A percentile compares a stretch with the other conserved stretches of the same genome.
Evolutionary conservation across 1,140 invertebrate species (phyloP).

Genomic region (Copidosoma floridanum): DNA sequence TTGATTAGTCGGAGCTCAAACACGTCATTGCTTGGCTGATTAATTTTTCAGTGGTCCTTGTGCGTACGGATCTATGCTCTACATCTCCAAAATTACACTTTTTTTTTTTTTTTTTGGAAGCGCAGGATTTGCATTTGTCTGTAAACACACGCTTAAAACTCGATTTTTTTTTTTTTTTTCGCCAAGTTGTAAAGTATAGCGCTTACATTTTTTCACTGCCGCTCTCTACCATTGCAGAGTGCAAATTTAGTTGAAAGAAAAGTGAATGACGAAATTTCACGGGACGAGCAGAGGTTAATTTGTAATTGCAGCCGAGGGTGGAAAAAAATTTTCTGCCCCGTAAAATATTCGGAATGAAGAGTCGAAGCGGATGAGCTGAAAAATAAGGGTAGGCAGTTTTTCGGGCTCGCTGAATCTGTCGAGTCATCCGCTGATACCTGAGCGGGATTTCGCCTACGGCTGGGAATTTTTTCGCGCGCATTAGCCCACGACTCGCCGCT

Average conservation of each 20-base stretch:
- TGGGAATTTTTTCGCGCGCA: constrained; percentile 16
- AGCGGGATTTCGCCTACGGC: constrained; percentile 19
- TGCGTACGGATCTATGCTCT: background rate
- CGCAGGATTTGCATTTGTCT: too few species aligned
- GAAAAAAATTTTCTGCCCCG: constrained; percentile 7
- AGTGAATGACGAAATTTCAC: too few species aligned
- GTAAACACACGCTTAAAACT: too few species aligned
- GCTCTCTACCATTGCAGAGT: too few species aligned
- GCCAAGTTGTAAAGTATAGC: too few species aligned
- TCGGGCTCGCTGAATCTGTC: constrained; percentile 22
- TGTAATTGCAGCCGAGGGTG: too few species aligned
- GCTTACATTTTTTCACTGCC: too few species aligned
- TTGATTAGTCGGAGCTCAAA: constrained; percentile 46
- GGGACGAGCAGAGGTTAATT: background rate
- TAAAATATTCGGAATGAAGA: constrained; percentile 13
- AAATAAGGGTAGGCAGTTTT: constrained; percentile 11
- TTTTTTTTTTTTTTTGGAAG: too few species aligned
- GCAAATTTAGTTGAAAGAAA: too few species aligned
- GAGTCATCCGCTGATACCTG: constrained; percentile 22
- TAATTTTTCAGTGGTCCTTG: constrained; percentile 31
- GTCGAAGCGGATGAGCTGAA: background rate
- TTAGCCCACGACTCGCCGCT: constrained; percentile 10
- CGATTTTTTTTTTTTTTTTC: background rate
- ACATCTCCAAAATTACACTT: constrained; percentile 13
- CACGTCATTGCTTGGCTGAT: constrained; percentile 41